A percentile compares a stretch with the other conserved stretches of the same genome.
Evolutionary conservation across 2,888 invertebrate species (phyloP).

Genomic region (Eupithecia tripunctaria): DNA sequence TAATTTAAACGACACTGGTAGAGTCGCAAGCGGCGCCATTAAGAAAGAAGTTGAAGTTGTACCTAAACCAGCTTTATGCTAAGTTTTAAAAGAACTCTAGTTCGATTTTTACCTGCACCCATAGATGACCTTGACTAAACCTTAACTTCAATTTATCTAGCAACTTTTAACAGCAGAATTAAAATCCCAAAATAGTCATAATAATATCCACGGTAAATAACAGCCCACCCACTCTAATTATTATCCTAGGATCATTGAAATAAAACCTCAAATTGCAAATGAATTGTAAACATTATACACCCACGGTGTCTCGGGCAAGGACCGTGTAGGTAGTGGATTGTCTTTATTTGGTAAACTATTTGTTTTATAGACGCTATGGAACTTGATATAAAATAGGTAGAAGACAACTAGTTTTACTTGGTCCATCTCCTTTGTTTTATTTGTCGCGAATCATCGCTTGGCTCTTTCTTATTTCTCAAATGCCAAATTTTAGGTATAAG

Average conservation of each 20-base stretch:
- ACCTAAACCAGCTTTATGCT: neutral
- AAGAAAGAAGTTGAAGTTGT: too few relatives aligned
- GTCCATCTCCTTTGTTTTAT: neutral
- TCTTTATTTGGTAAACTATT: conserved; percentile 26
- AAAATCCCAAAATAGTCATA: neutral
- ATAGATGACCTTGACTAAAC: neutral
- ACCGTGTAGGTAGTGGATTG: conserved; percentile 31
- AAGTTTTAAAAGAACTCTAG: neutral
- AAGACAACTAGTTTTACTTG: neutral
- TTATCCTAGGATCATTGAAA: conserved; percentile 15
- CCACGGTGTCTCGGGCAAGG: conserved; percentile 28
- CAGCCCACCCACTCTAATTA: conserved; percentile 28
- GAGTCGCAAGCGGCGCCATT: too few relatives aligned
- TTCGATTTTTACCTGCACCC: neutral
- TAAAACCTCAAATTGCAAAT: conserved; percentile 28
- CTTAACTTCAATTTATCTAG: neutral
- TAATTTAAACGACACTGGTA: neutral
- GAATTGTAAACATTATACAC: conserved; percentile 32
- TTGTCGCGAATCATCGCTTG: neutral
- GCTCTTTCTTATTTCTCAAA: neutral
- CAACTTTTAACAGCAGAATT: neutral
- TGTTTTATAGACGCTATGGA: conserved; percentile 13
- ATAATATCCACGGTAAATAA: conserved; percentile 6
- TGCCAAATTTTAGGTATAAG: neutral
- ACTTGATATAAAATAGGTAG: neutral